These are phyloP conservation scores for Amphiura filiformis DNA, from an alignment of 35 echinoderm and acorn worm genomes.

Conservation along the genomic window DNA sequence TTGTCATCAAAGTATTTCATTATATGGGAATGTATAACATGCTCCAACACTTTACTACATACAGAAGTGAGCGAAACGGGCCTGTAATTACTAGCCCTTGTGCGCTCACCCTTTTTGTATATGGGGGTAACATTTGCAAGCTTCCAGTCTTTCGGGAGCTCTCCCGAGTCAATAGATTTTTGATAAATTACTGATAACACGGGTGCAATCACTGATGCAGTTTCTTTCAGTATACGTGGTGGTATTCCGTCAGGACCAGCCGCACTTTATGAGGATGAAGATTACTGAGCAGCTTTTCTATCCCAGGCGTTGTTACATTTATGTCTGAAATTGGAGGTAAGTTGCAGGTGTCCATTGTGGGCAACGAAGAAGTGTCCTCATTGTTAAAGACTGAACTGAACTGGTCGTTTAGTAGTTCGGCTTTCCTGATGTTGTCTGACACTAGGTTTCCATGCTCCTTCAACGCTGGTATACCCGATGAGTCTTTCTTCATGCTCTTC, in stretches of 20 bases:
- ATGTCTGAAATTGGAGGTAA: background rate
- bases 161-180: background rate
- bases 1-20: background rate
- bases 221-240: background rate
- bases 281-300: background rate
- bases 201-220: background rate
- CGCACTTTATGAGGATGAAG: background rate
- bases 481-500: constrained; percentile 25
- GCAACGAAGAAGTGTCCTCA: background rate
- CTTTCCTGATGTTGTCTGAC: constrained; percentile 13
- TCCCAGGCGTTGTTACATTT: background rate
- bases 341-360: background rate
- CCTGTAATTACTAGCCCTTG: too few relatives aligned
- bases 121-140: too few relatives aligned
- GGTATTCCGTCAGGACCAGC: background rate
- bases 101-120: too few relatives aligned
- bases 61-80: too few relatives aligned
- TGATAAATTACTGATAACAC: background rate
- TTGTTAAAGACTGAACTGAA: constrained; percentile 24
- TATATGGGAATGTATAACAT: background rate
- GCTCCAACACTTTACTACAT: too few relatives aligned
- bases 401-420: constrained; percentile 24
- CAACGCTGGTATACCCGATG: constrained; percentile 3
- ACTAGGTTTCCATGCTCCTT: constrained; percentile 21
- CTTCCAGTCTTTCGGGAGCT: background rate